Percentiles rank a stretch among this genome's conserved stretches.
These are phyloP conservation scores for Halocynthia roretzi DNA, from an alignment of 23 tunicate genomes.

Conservation along the genomic window DNA sequence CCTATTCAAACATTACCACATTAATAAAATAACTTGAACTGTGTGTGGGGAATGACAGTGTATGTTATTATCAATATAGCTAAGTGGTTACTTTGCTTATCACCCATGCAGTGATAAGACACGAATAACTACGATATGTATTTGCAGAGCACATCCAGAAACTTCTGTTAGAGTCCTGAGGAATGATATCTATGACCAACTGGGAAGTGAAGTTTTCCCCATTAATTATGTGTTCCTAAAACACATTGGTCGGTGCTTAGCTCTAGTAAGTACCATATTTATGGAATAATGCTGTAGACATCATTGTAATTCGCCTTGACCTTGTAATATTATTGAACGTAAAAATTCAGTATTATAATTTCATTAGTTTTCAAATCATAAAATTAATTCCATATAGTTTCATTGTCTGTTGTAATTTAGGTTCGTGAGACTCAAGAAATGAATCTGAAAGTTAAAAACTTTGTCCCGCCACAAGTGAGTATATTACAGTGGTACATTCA, in stretches of 20 bases:
- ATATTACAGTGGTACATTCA: background rate
- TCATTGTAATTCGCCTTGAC: background rate
- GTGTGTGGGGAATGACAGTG: too few relatives aligned
- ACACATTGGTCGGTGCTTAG: constrained; percentile 79
- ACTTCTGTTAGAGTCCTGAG: constrained; percentile 34
- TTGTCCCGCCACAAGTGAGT: constrained; percentile 79
- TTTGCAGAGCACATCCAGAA: constrained; percentile 69
- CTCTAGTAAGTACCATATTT: constrained; percentile 30
- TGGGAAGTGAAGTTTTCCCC: constrained; percentile 58
- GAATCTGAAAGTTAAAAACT: constrained; percentile 49
- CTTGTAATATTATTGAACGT: background rate
- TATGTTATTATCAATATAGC: too few relatives aligned
- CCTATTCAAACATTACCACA: too few relatives aligned
- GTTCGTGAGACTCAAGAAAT: constrained; percentile 71
- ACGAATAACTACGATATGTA: background rate
- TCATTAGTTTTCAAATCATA: background rate
- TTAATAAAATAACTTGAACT: too few relatives aligned
- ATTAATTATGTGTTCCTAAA: constrained; percentile 69
- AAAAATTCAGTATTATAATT: background rate
- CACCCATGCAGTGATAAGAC: too few relatives aligned
- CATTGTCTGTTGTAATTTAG: constrained; percentile 19
- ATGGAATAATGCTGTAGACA: background rate
- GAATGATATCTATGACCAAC: constrained; percentile 47
- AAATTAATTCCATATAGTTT: background rate
- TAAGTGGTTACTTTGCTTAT: too few relatives aligned